A percentile compares a stretch with the other conserved stretches of the same genome.
These are phyloP conservation scores for Nyctereutes procyonoides DNA, from an alignment of 2,113 vertebrate species.

Conservation along the genomic window DNA sequence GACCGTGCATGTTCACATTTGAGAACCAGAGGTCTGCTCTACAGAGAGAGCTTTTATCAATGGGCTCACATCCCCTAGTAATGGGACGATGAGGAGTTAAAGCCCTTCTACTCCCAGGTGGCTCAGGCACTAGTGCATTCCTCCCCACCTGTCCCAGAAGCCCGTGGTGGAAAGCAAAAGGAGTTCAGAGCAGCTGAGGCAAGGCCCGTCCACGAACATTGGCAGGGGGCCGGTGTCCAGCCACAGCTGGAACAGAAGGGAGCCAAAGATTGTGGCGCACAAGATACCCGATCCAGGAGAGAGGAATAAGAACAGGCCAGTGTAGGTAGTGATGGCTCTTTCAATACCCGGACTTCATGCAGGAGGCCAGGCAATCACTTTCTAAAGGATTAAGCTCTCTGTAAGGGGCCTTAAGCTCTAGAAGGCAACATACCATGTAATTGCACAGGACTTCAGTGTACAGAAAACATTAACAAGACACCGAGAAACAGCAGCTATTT, in stretches of 20 bases:
- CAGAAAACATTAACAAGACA: slow-evolving; percentile 61
- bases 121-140: neutral
- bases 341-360: neutral
- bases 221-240: neutral
- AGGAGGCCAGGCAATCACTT: slow-evolving; percentile 44
- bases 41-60: neutral
- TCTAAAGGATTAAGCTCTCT: slow-evolving; percentile 56
- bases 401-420: slow-evolving; percentile 40
- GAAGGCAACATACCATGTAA: slow-evolving; percentile 47
- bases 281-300: neutral
- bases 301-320: neutral
- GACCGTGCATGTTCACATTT: neutral
- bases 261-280: neutral
- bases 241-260: rapidly evolving
- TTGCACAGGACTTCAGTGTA: neutral
- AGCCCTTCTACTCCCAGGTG: neutral
- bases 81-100: neutral
- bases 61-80: neutral
- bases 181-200: neutral
- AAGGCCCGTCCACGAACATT: rapidly evolving
- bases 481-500: slow-evolving; percentile 36
- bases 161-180: neutral
- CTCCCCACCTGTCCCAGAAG: neutral
- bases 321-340: neutral
- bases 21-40: neutral